Evolutionary conservation across 1,140 invertebrate species (phyloP).

Genomic region (Dysdera silvatica): DNA sequence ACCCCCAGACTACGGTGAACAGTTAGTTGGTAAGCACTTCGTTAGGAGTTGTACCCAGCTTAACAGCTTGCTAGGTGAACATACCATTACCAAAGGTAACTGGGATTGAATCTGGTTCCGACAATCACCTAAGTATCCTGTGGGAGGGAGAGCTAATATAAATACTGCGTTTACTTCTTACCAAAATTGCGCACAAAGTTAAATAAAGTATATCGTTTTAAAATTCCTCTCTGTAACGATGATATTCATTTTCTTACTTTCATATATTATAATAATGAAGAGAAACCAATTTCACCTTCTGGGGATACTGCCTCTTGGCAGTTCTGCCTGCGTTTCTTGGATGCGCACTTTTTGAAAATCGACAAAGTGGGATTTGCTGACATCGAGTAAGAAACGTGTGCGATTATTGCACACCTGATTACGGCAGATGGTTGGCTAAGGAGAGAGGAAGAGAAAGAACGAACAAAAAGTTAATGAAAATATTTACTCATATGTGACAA

Average conservation of each 20-base stretch:
- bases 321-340: constrained; percentile 95
- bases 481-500: too few species aligned
- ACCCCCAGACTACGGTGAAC: too few species aligned
- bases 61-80: too few species aligned
- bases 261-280: neutral
- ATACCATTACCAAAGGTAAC: too few species aligned
- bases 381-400: constrained; percentile 77
- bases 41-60: too few species aligned
- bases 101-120: too few species aligned
- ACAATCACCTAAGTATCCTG: too few species aligned
- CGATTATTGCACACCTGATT: constrained; percentile 94
- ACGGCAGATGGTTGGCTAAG: constrained; percentile 83
- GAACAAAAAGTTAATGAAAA: too few species aligned
- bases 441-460: too few species aligned
- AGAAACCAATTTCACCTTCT: constrained; percentile 51
- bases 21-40: too few species aligned
- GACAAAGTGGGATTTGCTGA: constrained; percentile 89
- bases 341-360: constrained; percentile 99
- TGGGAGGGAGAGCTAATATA: too few species aligned
- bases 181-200: neutral
- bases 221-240: neutral
- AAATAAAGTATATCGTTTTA: neutral
- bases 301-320: constrained; percentile 94
- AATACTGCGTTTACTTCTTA: neutral
- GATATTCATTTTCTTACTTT: neutral